These are phyloP conservation scores for Perizoma affinitatum DNA, from an alignment of 2,888 invertebrate genomes.

Conservation along the genomic window DNA sequence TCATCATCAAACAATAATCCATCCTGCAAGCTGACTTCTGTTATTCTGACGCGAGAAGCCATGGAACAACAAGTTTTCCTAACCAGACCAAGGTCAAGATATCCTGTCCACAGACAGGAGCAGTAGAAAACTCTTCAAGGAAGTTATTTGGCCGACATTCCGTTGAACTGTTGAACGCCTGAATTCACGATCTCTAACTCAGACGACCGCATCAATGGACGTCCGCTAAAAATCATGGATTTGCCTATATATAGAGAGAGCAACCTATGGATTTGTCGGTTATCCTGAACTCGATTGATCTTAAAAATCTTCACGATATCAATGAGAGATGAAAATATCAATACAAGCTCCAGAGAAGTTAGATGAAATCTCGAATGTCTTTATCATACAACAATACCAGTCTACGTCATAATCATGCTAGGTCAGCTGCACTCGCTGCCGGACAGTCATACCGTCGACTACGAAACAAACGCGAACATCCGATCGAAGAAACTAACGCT, in stretches of 20 bases:
- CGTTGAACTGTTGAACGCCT: conserved; percentile 17
- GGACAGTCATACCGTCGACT: background rate
- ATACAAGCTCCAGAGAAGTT: too few relatives aligned
- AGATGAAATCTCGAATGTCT: too few relatives aligned
- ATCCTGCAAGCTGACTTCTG: too few relatives aligned
- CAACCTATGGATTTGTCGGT: too few relatives aligned
- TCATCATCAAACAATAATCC: too few relatives aligned
- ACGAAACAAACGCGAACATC: too few relatives aligned
- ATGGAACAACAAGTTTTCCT: conserved; percentile 3
- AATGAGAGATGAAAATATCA: background rate
- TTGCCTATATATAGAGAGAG: too few relatives aligned
- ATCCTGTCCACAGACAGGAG: conserved; percentile 31
- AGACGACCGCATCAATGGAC: conserved; percentile 17
- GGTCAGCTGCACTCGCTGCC: background rate
- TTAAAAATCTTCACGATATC: background rate
- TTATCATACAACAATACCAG: too few relatives aligned
- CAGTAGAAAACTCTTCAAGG: conserved; percentile 24
- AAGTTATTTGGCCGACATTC: conserved; percentile 14
- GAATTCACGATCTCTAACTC: conserved; percentile 8
- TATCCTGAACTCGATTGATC: background rate
- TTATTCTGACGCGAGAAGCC: too few relatives aligned
- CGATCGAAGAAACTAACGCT: too few relatives aligned
- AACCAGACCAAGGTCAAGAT: conserved; percentile 30
- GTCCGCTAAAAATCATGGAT: conserved; percentile 7
- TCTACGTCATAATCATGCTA: too few relatives aligned